Base-by-base conservation (phyloP, 2,888 invertebrate genomes). In the Hyalella azteca region DNA sequence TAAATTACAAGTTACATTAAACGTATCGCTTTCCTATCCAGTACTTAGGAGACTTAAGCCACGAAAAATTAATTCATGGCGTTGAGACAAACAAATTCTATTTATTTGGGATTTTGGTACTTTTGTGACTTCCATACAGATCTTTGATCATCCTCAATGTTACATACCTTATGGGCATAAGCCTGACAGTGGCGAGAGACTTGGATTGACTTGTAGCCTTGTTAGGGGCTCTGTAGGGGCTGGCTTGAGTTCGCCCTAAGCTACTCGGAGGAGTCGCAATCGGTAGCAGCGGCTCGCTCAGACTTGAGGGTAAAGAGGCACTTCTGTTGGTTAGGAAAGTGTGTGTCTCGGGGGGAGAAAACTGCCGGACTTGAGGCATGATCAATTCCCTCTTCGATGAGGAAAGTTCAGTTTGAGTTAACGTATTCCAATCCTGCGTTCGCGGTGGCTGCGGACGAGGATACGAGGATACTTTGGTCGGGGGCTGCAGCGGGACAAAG, bases 131-230 rank as follows among this genome's bases (percentile, higher is more conserved):
- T n/a, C n/a, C n/a, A n/a, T n/a, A n/a, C n/a, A n/a, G n/a, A n/a
- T n/a, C n/a, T n/a, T n/a, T n/a, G n/a, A n/a, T n/a, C n/a, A n/a
- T n/a, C n/a, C n/a, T n/a, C n/a, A n/a, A n/a, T n/a, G n/a, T n/a
- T 15, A 45, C 45, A 11, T 45, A 66, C 66, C 66, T 66, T 3
- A 66, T 32, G 11, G 66, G 66, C 19, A 66, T 15, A 7, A 66
- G 66, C 19, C 66, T 32, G 66, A 66, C 66, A 7, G 66, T 66
- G 3, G 66, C 66, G 15, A 66, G 66, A 29, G 66, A 66, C 66
- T 66, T 66, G 3, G 32, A 13, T 0, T 66, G 66, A 2, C 36
- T 29, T 29, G 66, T 29, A 1, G 19, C 66, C 36, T n/a, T 5
- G 19, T 22, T 9, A 0, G 13, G 0, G 2, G 36, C 66, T 66